Conservation (phyloP, 2,797 vertebrate species). For the Scomberomorus guttatus region DNA sequence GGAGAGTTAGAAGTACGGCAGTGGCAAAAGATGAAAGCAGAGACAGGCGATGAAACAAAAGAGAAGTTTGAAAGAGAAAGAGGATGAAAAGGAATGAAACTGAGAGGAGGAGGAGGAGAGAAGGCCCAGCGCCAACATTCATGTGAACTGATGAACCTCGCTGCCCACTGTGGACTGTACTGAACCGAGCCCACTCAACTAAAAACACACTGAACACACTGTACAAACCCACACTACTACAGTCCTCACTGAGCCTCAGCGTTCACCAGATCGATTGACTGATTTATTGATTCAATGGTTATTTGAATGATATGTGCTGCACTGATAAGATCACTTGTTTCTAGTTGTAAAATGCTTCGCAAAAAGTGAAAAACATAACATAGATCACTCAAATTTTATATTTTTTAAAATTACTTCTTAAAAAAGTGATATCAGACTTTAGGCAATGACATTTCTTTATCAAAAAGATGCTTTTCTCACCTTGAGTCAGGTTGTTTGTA, state of each 20-base stretch:
- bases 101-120: conserved; percentile 67
- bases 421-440: neutral
- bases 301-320: neutral
- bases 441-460: no score
- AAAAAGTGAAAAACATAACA: neutral
- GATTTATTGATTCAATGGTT: neutral
- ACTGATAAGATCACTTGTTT: neutral
- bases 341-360: neutral
- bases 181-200: conserved; percentile 52
- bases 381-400: no score
- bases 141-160: conserved; percentile 87
- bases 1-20: conserved; percentile 17
- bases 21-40: conserved; percentile 53
- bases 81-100: conserved; percentile 76
- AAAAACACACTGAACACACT: conserved; percentile 61
- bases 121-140: conserved; percentile 82
- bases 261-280: conserved; percentile 2
- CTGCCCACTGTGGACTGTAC: conserved; percentile 65
- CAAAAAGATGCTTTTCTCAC: conserved; percentile 41
- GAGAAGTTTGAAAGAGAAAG: conserved; percentile 58
- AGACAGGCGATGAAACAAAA: conserved; percentile 47
- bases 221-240: conserved; percentile 53
- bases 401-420: neutral
- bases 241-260: conserved; percentile 20
- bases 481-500: conserved; percentile 59